Percentiles rank a stretch among this genome's conserved stretches.
Conservation (phyloP, 2,888 invertebrate species). For the Amorpha juglandis region DNA sequence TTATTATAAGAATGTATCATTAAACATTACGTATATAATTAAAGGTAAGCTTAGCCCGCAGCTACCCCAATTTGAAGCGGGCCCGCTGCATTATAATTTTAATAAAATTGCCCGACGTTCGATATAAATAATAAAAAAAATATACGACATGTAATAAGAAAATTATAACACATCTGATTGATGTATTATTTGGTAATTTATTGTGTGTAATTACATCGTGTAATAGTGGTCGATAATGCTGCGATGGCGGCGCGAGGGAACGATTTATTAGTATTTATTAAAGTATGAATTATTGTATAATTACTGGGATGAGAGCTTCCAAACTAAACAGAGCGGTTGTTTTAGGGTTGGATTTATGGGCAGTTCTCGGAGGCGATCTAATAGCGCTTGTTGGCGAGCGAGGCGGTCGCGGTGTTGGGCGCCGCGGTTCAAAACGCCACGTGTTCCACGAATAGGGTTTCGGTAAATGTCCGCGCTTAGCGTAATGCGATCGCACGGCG, state of each 20-base stretch:
- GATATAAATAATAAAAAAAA: conserved; percentile 68
- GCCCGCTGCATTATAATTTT: conserved; percentile 79
- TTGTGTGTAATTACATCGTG: conserved; percentile 82
- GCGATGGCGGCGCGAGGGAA: conserved; percentile 61
- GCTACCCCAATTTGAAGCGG: conserved; percentile 80
- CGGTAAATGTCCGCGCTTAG: conserved; percentile 20
- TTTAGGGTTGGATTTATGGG: conserved; percentile 80
- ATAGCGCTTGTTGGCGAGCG: conserved; percentile 63
- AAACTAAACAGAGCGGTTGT: conserved; percentile 81
- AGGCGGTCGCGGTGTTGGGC: conserved; percentile 2
- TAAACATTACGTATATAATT: conserved; percentile 84
- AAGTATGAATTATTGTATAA: conserved; percentile 84
- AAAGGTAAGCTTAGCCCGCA: conserved; percentile 75
- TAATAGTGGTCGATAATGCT: conserved; percentile 81
- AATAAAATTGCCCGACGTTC: conserved; percentile 79
- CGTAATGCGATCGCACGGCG: conserved; percentile 13
- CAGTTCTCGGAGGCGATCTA: conserved; percentile 75
- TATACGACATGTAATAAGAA: conserved; percentile 66
- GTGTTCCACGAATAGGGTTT: conserved; percentile 25
- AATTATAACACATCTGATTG: conserved; percentile 85
- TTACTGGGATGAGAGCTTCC: conserved; percentile 79
- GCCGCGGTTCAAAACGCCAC: conserved; percentile 22
- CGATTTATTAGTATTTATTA: conserved; percentile 84
- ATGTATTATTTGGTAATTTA: conserved; percentile 85
- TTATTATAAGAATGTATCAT: conserved; percentile 84